phyloP scores from a whole-genome alignment of 1,140 invertebrate species.

The Laupala kohalensis region DNA sequence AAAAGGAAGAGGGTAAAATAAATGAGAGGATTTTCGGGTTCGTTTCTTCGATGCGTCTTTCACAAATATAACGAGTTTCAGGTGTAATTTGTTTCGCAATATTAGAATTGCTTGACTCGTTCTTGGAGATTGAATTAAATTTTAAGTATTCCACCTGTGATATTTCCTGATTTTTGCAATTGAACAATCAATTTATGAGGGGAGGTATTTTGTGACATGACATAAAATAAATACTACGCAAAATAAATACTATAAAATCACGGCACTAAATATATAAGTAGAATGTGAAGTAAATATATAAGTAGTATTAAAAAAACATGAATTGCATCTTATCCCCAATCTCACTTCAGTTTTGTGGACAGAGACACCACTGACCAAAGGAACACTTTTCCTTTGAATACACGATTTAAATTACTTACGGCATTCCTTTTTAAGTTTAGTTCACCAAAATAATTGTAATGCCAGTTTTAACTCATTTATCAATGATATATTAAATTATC shows the following conservation, averaged over 20 bases:
- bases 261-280: neutral
- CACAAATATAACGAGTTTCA: too few relatives aligned
- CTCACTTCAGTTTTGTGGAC: too few relatives aligned
- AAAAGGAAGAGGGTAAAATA: neutral
- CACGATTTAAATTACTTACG: neutral
- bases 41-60: too few relatives aligned
- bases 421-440: neutral
- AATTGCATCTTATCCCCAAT: too few relatives aligned
- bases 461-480: neutral
- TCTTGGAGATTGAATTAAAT: neutral
- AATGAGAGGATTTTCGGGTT: neutral
- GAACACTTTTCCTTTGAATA: neutral
- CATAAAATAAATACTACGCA: neutral
- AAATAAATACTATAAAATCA: neutral
- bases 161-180: too few relatives aligned
- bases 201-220: too few relatives aligned
- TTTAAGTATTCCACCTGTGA: neutral
- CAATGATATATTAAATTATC: neutral
- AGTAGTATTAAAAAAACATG: neutral
- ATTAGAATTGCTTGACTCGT: neutral
- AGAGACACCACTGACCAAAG: too few relatives aligned
- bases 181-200: too few relatives aligned
- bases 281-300: neutral
- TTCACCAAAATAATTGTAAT: neutral
- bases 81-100: too few relatives aligned